Base-by-base conservation (phyloP, 2,113 vertebrate genomes). In the Microtus oregoni region DNA sequence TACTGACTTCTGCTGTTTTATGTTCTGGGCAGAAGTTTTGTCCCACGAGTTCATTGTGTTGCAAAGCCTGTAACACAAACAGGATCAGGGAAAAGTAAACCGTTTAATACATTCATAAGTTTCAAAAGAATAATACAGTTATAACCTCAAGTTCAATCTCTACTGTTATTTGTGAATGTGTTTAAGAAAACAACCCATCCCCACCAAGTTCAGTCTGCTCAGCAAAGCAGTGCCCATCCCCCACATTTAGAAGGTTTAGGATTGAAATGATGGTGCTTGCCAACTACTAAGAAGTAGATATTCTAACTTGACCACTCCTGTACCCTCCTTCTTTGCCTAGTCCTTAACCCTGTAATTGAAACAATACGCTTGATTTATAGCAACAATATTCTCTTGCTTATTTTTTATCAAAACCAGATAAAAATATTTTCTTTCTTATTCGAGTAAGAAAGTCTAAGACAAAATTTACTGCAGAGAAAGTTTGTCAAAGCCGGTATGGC, bases 11-110 rank as follows among this genome's bases (percentile, higher is more conserved):
- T 41, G 94, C 95, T 76, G 17, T 0, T 20, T 97, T 97, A 15
- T 26, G 1, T 0, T 3, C 72, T 13, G 65, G 7, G 32, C 99
- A 99, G 75, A 99, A 99, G 0, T 97, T 78, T 81, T 98, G 97
- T 1, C 98, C 99, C 1, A 81, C 35, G 90, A 99, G 98, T 96
- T 99, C 99, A 93, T 99, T 99, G 41, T 99, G 81, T 94, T 98
- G 97, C 96, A 99, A 97, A 97, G 99, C 99, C 99, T 99, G 2
- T 73, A 97, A 89, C 0, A 86, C 92, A 86, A 89, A 4, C 22
- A 2, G 7, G 3, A 32, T 1, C 7, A 41, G 6, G 58, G 47
- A 11, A 68, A 61, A 20, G 47, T 14, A 82, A 89, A 77, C 0
- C 14, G 12, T 26, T 72, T 83, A 44, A 47, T 19, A 63, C 83